A percentile compares a stretch with the other conserved stretches of the same genome.
phyloP scores from a whole-genome alignment of 2,797 vertebrate species.

The Onychomys leucogaster region DNA sequence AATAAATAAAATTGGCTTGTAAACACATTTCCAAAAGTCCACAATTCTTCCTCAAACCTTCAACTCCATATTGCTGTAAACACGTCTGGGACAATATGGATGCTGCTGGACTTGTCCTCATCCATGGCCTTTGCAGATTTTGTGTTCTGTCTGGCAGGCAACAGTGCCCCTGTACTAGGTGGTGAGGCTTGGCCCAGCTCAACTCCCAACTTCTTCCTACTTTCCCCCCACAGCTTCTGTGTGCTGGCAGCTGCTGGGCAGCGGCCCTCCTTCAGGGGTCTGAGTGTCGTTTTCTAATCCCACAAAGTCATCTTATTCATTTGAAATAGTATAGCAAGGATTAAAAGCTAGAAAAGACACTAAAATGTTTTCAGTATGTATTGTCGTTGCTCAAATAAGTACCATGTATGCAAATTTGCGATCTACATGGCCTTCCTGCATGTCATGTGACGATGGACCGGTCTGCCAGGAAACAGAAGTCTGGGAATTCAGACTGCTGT shows the following conservation, averaged over 20 bases:
- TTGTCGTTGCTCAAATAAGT: not conserved
- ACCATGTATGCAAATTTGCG: not conserved
- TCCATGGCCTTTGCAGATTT: rapidly evolving
- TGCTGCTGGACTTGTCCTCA: not conserved
- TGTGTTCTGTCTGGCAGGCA: not conserved
- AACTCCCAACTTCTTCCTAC: not conserved
- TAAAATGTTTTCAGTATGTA: not conserved
- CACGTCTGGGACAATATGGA: not conserved
- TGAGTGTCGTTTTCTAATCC: not conserved
- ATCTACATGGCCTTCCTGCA: not conserved
- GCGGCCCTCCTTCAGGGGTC: not conserved
- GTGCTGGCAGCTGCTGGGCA: not conserved
- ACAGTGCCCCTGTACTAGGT: not conserved
- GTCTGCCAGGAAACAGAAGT: not conserved
- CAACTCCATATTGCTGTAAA: not conserved
- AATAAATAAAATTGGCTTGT: not conserved
- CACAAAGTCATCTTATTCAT: no score
- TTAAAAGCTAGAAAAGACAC: not conserved
- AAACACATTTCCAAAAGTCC: not conserved
- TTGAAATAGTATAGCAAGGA: not conserved
- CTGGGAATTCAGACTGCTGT: not conserved
- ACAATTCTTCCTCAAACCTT: not conserved
- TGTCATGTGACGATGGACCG: not conserved
- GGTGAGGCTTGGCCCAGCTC: not conserved
- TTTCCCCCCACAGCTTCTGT: not conserved